These are phyloP conservation scores for Leptestheria dahalacensis DNA, from an alignment of 1,140 invertebrate genomes.

Conservation along the genomic window DNA sequence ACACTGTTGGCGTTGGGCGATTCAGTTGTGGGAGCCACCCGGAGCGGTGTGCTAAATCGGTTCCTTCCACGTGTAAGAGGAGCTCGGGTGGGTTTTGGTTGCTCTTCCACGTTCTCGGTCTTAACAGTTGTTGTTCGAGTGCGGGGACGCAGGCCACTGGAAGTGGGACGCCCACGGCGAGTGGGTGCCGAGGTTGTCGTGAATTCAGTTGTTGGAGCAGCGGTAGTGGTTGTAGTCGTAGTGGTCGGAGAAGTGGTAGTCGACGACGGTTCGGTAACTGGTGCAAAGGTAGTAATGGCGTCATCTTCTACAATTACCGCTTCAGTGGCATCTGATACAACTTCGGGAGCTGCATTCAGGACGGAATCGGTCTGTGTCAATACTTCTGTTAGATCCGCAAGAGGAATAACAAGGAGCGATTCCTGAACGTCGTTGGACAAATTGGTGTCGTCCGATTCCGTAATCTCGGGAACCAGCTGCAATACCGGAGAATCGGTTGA, in stretches of 20 bases:
- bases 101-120: not conserved
- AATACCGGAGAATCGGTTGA: not conserved
- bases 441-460: not conserved
- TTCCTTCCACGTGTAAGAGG: not conserved
- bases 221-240: constrained; percentile 4
- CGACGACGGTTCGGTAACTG: not conserved
- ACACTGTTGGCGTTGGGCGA: not conserved
- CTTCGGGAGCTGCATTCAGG: too few relatives aligned
- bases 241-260: not conserved
- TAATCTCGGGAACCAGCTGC: not conserved
- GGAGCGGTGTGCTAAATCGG: not conserved
- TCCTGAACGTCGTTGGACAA: not conserved
- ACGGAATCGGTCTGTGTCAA: too few relatives aligned
- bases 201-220: not conserved
- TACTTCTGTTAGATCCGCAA: too few relatives aligned
- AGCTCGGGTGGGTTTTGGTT: not conserved
- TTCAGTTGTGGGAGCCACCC: not conserved
- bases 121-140: not conserved
- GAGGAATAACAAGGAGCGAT: too few relatives aligned
- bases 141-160: not conserved
- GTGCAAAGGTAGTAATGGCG: not conserved
- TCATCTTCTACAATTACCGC: not conserved
- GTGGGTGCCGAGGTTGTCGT: not conserved
- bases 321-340: not conserved
- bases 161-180: too few relatives aligned